Evolutionary conservation across 1,140 invertebrate species (phyloP).

Genomic region (Danaus melanippus): DNA sequence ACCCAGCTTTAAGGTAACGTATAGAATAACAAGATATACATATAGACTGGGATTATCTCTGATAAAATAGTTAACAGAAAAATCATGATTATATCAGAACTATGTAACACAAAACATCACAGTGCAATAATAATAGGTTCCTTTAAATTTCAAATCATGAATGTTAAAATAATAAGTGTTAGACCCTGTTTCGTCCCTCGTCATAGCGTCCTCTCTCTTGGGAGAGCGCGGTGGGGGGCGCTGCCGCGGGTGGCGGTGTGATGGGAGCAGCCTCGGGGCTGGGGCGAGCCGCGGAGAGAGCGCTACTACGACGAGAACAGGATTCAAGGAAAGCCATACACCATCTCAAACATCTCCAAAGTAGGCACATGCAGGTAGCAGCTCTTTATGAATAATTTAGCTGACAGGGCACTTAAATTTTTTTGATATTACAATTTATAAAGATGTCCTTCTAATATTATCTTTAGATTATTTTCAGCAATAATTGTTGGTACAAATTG

Average conservation of each 20-base stretch:
- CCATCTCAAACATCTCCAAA: conserved; percentile 57
- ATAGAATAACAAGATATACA: not conserved
- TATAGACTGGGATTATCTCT: not conserved
- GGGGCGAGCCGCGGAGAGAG: conserved; percentile 50
- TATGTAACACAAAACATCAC: too few species aligned
- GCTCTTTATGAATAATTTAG: too few species aligned
- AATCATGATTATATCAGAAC: too few species aligned
- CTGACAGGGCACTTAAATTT: too few species aligned
- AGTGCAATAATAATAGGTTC: too few species aligned
- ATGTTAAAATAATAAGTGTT: too few species aligned
- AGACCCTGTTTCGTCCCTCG: not conserved
- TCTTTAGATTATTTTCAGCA: too few species aligned
- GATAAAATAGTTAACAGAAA: not conserved
- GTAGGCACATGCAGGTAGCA: conserved; percentile 53
- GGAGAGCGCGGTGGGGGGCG: conserved; percentile 38
- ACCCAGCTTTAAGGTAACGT: conserved; percentile 47
- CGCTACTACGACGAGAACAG: conserved; percentile 48
- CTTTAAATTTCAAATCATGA: too few species aligned
- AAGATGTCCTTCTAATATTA: too few species aligned
- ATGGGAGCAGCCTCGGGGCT: conserved; percentile 26
- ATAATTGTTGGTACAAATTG: too few species aligned
- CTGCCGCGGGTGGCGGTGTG: conserved; percentile 48
- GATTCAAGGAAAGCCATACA: conserved; percentile 63
- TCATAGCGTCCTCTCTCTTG: conserved; percentile 35
- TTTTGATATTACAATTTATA: too few species aligned